Evolutionary conservation across 2,113 vertebrate species (phyloP).

Genomic region (Nyctereutes procyonoides): DNA sequence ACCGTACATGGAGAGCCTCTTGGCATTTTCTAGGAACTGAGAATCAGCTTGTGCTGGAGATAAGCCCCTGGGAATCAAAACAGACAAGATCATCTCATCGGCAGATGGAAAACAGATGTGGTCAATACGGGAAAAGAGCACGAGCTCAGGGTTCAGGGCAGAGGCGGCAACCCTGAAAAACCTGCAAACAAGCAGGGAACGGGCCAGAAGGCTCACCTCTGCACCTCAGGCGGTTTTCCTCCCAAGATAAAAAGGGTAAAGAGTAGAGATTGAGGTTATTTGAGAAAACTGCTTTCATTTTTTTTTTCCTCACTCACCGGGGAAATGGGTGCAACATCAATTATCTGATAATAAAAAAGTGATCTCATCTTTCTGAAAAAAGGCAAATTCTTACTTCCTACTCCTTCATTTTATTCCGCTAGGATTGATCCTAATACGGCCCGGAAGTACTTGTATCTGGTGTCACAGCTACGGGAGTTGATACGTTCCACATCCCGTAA

Average conservation of each 20-base stretch:
- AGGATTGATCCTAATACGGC: background rate
- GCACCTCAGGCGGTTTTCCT: background rate
- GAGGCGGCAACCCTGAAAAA: background rate
- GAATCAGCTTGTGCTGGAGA: slow-evolving; percentile 96
- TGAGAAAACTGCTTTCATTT: background rate
- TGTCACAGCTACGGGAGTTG: background rate
- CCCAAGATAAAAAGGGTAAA: background rate
- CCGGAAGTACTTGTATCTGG: background rate
- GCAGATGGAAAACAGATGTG: background rate
- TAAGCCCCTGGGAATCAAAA: slow-evolving; percentile 91
- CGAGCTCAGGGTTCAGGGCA: background rate
- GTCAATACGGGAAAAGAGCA: background rate
- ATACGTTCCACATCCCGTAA: background rate
- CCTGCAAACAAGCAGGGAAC: background rate
- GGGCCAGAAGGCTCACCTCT: background rate
- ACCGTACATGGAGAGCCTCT: slow-evolving; percentile 99
- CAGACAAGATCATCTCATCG: slow-evolving; percentile 68
- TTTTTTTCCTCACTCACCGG: background rate
- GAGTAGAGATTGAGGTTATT: background rate
- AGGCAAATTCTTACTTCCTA: slow-evolving; percentile 6
- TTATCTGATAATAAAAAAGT: background rate
- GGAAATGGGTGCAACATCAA: background rate
- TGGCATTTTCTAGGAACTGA: slow-evolving; percentile 98
- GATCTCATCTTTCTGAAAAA: background rate
- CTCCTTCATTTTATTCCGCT: background rate